Base-by-base conservation (phyloP, 2,797 vertebrate genomes). In the Clarias laeviceps region DNA sequence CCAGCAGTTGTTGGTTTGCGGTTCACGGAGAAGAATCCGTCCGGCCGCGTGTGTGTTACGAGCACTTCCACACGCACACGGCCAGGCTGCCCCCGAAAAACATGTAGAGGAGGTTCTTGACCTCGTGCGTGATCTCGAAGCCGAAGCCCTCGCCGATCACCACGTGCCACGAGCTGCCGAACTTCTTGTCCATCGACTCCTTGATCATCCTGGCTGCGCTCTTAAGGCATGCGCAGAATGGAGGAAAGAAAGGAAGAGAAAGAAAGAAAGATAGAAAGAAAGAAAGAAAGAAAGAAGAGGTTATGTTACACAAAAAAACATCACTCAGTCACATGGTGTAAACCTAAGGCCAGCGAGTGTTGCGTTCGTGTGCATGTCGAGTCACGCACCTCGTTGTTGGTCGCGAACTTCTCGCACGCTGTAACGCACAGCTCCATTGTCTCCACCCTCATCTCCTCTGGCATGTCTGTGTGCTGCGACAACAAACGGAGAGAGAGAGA, bases 121-220 rank as follows among this genome's bases (percentile, higher is more conserved):
- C 97, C 92, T 99, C 97, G 0, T 99, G 97, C 0, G 97, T 99
- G 92, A 99, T 96, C 93, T 99, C 98, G 29, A 99, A 99, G 69
- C 97, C 97, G 68, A 99, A 99, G 73, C 97, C 96, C 89, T 99
- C 98, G 0, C 98, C 98, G 4, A 99, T 98, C 92, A 99, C 98
- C 88, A 98, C 97, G 0, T 99, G 98, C 98, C 98, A 99, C 37
- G 98, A 99, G 90, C 97, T 99, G 83, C 98, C 98, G 32, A 98
- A 99, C 89, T 96, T 98, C 95, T 99, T 99, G 94, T 99, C 98
- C 98, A 99, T 99, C 0, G 96, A 96, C 94, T 99, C 98, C 90
- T 99, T 99, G 91, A 99, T 99, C 97, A 99, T 99, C 93, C 98
- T 98, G 27, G 98, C 95, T 17, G 94, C 94, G 37, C 93, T 95